Base-by-base conservation (phyloP, 1,140 invertebrate species). In the Scaptomyza montana region DNA sequence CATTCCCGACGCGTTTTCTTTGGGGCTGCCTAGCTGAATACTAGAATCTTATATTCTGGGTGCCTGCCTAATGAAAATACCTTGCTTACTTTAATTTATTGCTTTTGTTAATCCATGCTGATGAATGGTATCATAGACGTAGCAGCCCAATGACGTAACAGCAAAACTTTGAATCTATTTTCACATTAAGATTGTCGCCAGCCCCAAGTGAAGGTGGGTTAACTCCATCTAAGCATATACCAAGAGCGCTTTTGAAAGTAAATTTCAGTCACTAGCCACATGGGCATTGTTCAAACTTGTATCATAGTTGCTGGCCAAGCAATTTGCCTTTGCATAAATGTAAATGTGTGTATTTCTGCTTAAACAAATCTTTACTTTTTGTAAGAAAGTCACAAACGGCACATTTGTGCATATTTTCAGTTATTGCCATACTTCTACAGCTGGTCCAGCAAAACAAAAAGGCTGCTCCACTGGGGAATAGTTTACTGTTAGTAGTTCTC, bases 31-130 rank as follows among this genome's bases (percentile, higher is more conserved):
- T 25, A 9, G n/a, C 12, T 30, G 12, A 43, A 16, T 49, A n/a
- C 60, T 45, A 54, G 12, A 43, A 16, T 55, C 25, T 54, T 45
- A 54, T 36, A 9, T 9, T 10, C 43, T 47, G 19, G 19, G 25
- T 46, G 25, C 43, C 25, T 21, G 13, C 47, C 30, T 49, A 46
- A 49, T 10, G 25, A 45, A 67, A 45, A 49, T 21, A 51, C 55
- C 64, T 39, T 28, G 55, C 81, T 69, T 80, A 68, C 59, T 71
- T 79, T 82, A 87, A 87, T 87, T 87, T 87, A 87, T 87, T 80
- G 84, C 79, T 63, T 66, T 71, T 82, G 78, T 65, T 86, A 86
- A 86, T 89, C 82, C 76, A 67, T 63, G 75, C 82, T 87, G 84
- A 87, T 87, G 82, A 87, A 87, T 89, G 78, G 82, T 76, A 47